phyloP scores from a whole-genome alignment of 2,888 invertebrate species.

The Gymnosoma rotundatum region DNA sequence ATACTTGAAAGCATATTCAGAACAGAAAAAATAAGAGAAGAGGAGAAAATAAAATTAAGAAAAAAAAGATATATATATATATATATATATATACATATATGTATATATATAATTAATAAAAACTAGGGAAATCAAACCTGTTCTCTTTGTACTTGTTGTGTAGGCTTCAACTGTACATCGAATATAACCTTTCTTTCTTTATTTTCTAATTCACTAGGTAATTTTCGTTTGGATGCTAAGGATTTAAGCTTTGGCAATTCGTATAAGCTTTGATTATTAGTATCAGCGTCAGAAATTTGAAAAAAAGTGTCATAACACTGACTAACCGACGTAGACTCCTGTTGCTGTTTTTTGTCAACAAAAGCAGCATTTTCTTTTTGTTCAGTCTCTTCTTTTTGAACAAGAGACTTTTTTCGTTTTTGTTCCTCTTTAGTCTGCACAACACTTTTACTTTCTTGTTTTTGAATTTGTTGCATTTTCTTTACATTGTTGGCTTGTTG shows the following conservation, averaged over 20 bases:
- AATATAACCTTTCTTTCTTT: slow-evolving; percentile 82
- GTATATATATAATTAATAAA: neutral
- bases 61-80: neutral
- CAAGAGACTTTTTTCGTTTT: slow-evolving; percentile 15
- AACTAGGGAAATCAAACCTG: slow-evolving; percentile 74
- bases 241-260: slow-evolving; percentile 70
- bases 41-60: neutral
- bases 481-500: neutral
- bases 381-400: slow-evolving; percentile 32
- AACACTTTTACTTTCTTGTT: slow-evolving; percentile 13
- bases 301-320: neutral
- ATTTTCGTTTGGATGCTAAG: slow-evolving; percentile 48
- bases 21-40: neutral
- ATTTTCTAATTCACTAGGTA: slow-evolving; percentile 74
- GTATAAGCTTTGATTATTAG: slow-evolving; percentile 54
- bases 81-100: neutral
- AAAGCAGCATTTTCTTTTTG: slow-evolving; percentile 24
- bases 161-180: slow-evolving; percentile 82
- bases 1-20: neutral
- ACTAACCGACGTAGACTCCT: slow-evolving; percentile 49
- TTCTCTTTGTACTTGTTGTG: slow-evolving; percentile 70
- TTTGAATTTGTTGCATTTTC: slow-evolving; percentile 1
- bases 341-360: slow-evolving; percentile 31
- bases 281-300: slow-evolving; percentile 15
- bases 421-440: slow-evolving; percentile 21